A percentile compares a stretch with the other conserved stretches of the same genome.
phyloP scores from a whole-genome alignment of 2,113 vertebrate genomes.

The Excalfactoria chinensis region DNA sequence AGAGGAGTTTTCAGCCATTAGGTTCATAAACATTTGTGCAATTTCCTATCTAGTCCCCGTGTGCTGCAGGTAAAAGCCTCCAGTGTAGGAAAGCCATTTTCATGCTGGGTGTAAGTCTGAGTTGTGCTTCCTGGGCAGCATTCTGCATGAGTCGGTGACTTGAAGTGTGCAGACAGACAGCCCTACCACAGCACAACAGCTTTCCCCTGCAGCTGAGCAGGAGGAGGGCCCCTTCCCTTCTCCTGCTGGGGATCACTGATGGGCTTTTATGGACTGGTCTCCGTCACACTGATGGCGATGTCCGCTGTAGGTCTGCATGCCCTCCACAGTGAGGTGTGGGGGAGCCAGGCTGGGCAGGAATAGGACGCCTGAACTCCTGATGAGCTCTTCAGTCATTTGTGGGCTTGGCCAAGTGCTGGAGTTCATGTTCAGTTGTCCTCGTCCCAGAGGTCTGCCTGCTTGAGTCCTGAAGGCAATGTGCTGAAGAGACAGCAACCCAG shows the following conservation, averaged over 20 bases:
- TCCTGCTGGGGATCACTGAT: background rate
- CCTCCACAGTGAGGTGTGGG: rapidly evolving
- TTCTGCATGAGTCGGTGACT: background rate
- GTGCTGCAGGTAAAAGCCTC: background rate
- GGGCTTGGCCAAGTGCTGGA: rapidly evolving
- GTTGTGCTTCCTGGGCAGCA: background rate
- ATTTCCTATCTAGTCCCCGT: background rate
- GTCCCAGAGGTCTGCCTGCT: background rate
- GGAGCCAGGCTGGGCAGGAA: background rate
- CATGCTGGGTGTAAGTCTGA: background rate
- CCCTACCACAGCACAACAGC: rapidly evolving
- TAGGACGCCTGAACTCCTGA: background rate
- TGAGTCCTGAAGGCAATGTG: background rate
- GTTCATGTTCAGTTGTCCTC: background rate
- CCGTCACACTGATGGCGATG: background rate
- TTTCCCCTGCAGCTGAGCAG: background rate
- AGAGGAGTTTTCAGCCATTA: background rate
- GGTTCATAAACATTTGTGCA: background rate
- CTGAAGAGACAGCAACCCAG: background rate
- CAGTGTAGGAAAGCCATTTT: background rate
- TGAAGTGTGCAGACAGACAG: background rate
- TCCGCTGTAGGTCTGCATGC: background rate
- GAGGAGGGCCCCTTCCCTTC: background rate
- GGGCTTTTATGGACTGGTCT: background rate
- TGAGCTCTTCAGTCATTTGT: background rate